Base-by-base conservation (phyloP, 2,888 invertebrate genomes). In the Trimorus sp. region DNA sequence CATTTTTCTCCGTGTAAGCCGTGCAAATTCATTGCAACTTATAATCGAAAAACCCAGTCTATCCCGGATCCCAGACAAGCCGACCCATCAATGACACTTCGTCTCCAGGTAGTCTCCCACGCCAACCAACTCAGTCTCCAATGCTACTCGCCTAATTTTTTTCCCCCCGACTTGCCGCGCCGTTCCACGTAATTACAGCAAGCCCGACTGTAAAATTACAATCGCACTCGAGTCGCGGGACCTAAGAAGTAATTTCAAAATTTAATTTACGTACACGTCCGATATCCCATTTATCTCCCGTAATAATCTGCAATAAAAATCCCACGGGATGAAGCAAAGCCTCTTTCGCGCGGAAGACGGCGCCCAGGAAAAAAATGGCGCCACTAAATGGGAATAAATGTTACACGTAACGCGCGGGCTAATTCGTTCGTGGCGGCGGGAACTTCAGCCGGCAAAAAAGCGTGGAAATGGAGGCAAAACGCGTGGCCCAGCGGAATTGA, bases 391-490 rank as follows among this genome's bases (percentile, higher is more conserved):
- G 59, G 16, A 69, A 69, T 70, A 69, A 77, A 77, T 63, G 56
- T 77, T 69, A 69, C 63, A 66, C 58, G 78, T 71, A 71, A 65
- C 65, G 70, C 40, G 68, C 62, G 68, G 56, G 68, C 77, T 77
- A 77, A 77, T 65, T 79, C 60, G 26, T 62, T 68, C 60, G 36
- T 79, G 68, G 66, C 54, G 26, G 56, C 54, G 26, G 56, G 63
- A 62, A 66, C 38, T 69, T 59, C 38, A 77, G 65, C 7, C 40
- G 54, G 59, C 66, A 56, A 69, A 82, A 82, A 71, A 68, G 71
- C 62, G 49, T 60, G 60, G 26, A 78, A 63, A 75, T 42, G 26
- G 48, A 60, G 66, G 53, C 45, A 40, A 26, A 15, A 14, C 62
- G 40, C 54, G 37, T 38, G 59, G 60, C 45, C 53, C 45, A 40